Base-by-base conservation (phyloP, 1,140 invertebrate genomes). In the Orius insidiosus region DNA sequence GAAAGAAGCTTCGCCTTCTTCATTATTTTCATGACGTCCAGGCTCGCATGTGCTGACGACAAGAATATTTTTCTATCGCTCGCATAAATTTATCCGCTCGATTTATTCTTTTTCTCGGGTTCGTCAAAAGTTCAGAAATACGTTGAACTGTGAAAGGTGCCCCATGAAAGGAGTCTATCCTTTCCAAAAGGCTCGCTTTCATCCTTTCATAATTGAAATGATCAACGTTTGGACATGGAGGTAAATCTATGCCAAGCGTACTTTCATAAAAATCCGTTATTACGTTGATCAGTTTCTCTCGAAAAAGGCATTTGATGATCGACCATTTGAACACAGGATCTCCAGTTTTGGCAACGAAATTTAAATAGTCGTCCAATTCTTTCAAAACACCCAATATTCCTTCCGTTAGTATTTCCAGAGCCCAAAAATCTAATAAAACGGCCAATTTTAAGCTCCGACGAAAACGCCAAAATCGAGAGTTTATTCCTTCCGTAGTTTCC, bases 141-240 rank as follows among this genome's bases (percentile, higher is more conserved):
- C 93, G 71, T 63, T 97, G 93, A 42, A 97, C 81, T 8, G 94
- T 97, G 57, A 98, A 98, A 0, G 93, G 94, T 2, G 90, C 88
- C 45, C 87, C 85, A 30, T 72, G 74, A 63, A 82, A 84, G 1
- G 74, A 75, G 53, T 94, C 87, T 1, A 94, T 61, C 19, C 81
- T 72, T 56, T 90, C 81, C 16, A 94, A 62, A 11, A 94, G 71
- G 55, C 78, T 79, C 41, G 75, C 76, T 58, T 86, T 87, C 78
- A 92, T 85, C 3, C 73, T 77, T 55, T 90, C 85, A 62, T 85
- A 93, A 58, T 87, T 85, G 53, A 92, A 92, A 9, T 81, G 72
- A 56, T 92, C 86, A 16, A 92, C 84, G 60, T 94, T 94, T 0
- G 85, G 86, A 56, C 78, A 85, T 10, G 77, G 72, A 10, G 82